Conservation (phyloP, 2,113 vertebrate genomes). For the Pavo muticus region DNA sequence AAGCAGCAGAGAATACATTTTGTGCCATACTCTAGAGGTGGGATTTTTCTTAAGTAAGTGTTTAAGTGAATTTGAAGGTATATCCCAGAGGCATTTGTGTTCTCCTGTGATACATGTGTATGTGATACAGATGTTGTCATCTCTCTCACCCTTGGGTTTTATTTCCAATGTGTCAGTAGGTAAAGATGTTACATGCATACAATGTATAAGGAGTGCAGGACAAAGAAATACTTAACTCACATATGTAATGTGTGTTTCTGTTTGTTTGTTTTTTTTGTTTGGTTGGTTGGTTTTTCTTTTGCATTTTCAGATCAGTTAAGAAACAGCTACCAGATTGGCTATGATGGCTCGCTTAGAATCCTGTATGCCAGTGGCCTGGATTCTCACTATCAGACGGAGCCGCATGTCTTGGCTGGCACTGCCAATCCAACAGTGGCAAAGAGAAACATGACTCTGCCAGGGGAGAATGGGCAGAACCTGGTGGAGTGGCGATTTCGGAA, state of each 20-base stretch:
- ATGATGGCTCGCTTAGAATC: conserved; percentile 92
- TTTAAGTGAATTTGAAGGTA: not conserved
- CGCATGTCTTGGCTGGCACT: conserved; percentile 92
- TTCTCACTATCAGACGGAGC: conserved; percentile 96
- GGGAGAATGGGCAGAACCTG: conserved; percentile 94
- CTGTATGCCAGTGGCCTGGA: conserved; percentile 95
- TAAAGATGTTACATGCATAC: not conserved
- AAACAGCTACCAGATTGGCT: conserved; percentile 95
- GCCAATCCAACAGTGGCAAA: conserved; percentile 94
- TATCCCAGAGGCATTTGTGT: not conserved
- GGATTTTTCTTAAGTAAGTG: not conserved
- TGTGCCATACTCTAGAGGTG: not conserved
- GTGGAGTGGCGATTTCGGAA: conserved; percentile 98
- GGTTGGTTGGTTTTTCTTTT: not conserved
- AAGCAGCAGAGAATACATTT: not conserved
- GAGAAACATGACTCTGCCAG: conserved; percentile 95
- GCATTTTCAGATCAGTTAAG: conserved; percentile 89
- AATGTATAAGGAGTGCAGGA: not conserved
- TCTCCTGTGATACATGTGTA: not conserved
- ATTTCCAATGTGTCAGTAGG: not conserved
- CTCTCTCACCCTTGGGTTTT: not conserved
- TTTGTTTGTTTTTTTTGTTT: too few relatives aligned
- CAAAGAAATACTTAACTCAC: not conserved
- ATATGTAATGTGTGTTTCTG: not conserved
- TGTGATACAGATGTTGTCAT: not conserved